Percentiles rank a stretch among this genome's conserved stretches.
Evolutionary conservation across 2,888 invertebrate genomes (phyloP).

Genomic region (Lypha dubia): DNA sequence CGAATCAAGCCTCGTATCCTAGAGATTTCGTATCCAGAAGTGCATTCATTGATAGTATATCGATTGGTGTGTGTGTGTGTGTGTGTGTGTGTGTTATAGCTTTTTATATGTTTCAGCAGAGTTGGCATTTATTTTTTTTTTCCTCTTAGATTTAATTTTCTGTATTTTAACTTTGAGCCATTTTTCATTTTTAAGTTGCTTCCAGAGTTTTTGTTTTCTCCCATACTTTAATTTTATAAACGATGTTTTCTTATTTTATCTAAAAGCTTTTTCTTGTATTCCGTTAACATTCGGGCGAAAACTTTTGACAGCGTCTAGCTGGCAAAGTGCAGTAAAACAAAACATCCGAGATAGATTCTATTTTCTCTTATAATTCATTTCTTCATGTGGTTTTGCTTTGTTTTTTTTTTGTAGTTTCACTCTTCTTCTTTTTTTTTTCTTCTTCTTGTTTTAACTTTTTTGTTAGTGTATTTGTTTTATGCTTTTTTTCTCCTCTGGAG

Average conservation of each 20-base stretch:
- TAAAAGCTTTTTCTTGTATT: conserved; percentile 71
- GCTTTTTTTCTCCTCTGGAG: conserved; percentile 11
- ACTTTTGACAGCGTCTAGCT: conserved; percentile 58
- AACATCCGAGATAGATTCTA: conserved; percentile 4
- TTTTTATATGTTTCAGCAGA: conserved; percentile 34
- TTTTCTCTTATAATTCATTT: conserved; percentile 33
- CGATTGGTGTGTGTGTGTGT: no score
- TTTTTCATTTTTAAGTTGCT: conserved; percentile 64
- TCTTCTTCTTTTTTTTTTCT: conserved; percentile 6
- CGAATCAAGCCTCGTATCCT: no score
- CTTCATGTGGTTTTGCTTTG: conserved; percentile 55
- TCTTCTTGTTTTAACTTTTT: not conserved
- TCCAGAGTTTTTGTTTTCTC: not conserved
- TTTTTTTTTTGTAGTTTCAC: no score
- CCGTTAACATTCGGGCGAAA: conserved; percentile 49
- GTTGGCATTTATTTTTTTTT: conserved; percentile 13
- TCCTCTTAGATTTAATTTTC: conserved; percentile 4
- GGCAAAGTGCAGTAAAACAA: conserved; percentile 12
- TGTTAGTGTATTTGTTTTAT: conserved; percentile 3
- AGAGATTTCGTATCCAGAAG: not conserved
- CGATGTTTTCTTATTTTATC: conserved; percentile 7
- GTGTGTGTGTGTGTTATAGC: not conserved
- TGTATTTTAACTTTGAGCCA: conserved; percentile 61
- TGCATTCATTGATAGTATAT: no score
- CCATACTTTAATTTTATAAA: not conserved